Percentiles rank a stretch among this genome's conserved stretches.
phyloP scores from a whole-genome alignment of 1,140 invertebrate species.

The Sarcophaga peregrina region DNA sequence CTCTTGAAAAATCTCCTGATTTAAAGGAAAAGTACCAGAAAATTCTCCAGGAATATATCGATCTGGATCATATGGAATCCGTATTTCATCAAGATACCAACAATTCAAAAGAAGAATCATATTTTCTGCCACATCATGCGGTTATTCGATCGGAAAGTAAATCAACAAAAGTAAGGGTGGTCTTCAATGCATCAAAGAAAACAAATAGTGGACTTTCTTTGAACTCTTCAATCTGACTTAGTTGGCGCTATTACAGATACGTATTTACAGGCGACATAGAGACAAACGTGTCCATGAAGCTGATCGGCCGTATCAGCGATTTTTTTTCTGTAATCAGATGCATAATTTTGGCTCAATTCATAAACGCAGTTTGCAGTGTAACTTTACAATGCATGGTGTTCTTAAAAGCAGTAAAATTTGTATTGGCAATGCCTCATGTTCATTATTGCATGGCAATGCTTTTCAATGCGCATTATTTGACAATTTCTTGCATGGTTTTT shows the following conservation, averaged over 20 bases:
- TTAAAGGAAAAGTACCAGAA: constrained; percentile 7
- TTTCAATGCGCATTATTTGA: no score
- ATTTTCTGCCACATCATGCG: background rate
- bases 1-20: constrained; percentile 2
- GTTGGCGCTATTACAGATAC: constrained; percentile 1
- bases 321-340: no score
- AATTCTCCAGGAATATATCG: constrained; percentile 37
- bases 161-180: background rate
- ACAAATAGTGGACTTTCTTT: background rate
- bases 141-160: background rate
- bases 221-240: background rate
- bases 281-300: no score
- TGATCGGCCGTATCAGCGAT: no score
- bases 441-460: no score
- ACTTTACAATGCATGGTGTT: no score
- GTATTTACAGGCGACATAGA: background rate
- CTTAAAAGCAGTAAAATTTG: no score
- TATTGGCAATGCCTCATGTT: no score
- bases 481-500: no score
- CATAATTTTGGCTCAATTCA: no score
- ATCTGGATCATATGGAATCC: constrained; percentile 25
- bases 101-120: background rate
- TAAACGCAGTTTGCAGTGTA: no score
- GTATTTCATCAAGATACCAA: background rate
- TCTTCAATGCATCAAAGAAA: background rate